Evolutionary conservation across 2,888 invertebrate genomes (phyloP), one percentile per base, ranked within the genome.

Genomic region (Melanostoma mellinum): DNA sequence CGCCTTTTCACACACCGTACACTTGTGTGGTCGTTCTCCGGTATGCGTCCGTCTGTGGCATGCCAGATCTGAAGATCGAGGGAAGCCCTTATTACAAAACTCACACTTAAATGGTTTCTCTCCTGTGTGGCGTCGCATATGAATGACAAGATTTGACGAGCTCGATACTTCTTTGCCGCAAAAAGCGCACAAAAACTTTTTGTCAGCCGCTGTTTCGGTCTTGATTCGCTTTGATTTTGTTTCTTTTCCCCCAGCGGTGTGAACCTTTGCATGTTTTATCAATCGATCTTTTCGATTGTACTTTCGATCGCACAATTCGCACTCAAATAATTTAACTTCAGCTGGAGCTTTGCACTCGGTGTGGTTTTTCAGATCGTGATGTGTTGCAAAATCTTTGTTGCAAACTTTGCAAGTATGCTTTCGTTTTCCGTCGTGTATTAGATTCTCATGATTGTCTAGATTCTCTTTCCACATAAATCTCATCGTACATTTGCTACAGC

Each of bases 71-170:
- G 94, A 94, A 1, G 94, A 93, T 46, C 94, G 92, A 0, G 94
- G 94, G 81, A 94, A 94, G 3, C 93, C 94, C 92, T 93, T 94
- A 3, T 91, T 93, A 82, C 94, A 94, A 68, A 93, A 93, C 85
- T 94, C 94, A 85, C 94, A 94, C 86, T 93, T 93, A 85, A 93
- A 94, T 0, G 94, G 94, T 85, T 94, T 94, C 86, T 94, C 94
- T 5, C 94, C 94, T 0, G 94, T 94, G 86, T 95, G 94, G 0
- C 94, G 92, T 0, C 94, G 92, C 93, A 94, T 94, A 86, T 95
- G 94, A 2, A 94, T 93, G 20, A 93, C 93, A 8, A 94, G 90
- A 87, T 94, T 94, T 0, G 94, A 94, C 0, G 93, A 93, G 80
- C 93, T 94, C 35, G 93, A 92, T 85, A 94, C 93, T 5, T 93